Evolutionary conservation across 2,113 vertebrate species (phyloP), one percentile per base, ranked within the genome.

Genomic region (Zingel zingel): DNA sequence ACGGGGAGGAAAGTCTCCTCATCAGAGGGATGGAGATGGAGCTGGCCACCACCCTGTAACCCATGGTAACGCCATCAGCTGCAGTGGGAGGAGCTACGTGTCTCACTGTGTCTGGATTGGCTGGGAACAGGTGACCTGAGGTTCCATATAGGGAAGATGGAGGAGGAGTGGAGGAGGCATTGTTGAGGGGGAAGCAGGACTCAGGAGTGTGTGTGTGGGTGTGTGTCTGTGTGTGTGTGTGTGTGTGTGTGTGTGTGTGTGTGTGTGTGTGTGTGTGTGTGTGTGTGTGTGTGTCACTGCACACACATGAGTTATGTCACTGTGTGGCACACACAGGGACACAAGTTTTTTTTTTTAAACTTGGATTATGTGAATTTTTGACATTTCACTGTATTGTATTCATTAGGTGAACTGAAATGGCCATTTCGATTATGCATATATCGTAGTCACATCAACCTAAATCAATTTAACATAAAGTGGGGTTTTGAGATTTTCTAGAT

Each of bases 1-100:
- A 70, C 84, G 65, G 72, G 47, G 23, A 72, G 69, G 57, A 51
- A 68, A 68, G 56, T 69, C 84, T 90, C 74, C 72, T 87, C 84
- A 79, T 68, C 33, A 58, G 68, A 64, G 82, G 57, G 84, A 79
- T 75, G 78, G 71, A 86, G 87, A 83, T 5, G 19, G 64, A 85
- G 71, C 74, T 18, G 81, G 94, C 92, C 93, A 89, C 92, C 93
- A 93, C 95, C 94, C 93, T 86, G 95, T 94, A 92, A 93, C 92
- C 93, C 92, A 93, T 91, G 86, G 89, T 76, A 92, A 95, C 89
- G 27, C 79, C 83, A 83, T 87, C 90, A 84, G 85, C 90, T 94
- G 94, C 93, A 93, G 91, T 90, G 90, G 95, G 95, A 88, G 94
- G 94, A 91, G 94, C 82, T n/a, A 11, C 10, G 18, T 9, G 48